These are phyloP conservation scores for Thymelicus sylvestris DNA, from an alignment of 2,888 invertebrate genomes.

Conservation along the genomic window DNA sequence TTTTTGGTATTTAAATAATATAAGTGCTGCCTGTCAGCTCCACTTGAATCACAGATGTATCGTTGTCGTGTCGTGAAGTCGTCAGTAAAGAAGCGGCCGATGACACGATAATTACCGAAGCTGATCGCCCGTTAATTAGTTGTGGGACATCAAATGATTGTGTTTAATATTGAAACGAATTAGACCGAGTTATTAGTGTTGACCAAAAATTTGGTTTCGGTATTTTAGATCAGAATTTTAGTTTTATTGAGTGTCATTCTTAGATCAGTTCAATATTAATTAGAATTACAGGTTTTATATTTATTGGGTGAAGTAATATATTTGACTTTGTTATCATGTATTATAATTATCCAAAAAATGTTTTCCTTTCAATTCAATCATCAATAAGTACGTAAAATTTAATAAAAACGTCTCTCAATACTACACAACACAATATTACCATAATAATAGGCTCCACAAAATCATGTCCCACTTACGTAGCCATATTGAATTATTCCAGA, in stretches of 20 bases:
- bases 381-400: background rate
- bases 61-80: too few species aligned
- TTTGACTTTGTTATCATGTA: too few species aligned
- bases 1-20: too few species aligned
- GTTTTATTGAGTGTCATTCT: background rate
- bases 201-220: background rate
- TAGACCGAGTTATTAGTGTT: background rate
- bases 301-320: too few species aligned
- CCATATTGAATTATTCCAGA: background rate
- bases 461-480: background rate
- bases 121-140: background rate
- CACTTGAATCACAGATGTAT: too few species aligned
- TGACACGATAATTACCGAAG: constrained; percentile 2
- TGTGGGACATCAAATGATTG: background rate
- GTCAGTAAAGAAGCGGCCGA: background rate
- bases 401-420: background rate
- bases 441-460: background rate
- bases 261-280: background rate
- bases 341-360: too few species aligned
- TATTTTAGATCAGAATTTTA: background rate
- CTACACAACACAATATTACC: too few species aligned
- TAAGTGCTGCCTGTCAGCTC: too few species aligned
- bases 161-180: background rate
- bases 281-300: too few species aligned
- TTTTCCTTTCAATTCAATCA: too few species aligned